Conservation (phyloP, 2,888 invertebrate species). For the Campopleginae sp. region DNA sequence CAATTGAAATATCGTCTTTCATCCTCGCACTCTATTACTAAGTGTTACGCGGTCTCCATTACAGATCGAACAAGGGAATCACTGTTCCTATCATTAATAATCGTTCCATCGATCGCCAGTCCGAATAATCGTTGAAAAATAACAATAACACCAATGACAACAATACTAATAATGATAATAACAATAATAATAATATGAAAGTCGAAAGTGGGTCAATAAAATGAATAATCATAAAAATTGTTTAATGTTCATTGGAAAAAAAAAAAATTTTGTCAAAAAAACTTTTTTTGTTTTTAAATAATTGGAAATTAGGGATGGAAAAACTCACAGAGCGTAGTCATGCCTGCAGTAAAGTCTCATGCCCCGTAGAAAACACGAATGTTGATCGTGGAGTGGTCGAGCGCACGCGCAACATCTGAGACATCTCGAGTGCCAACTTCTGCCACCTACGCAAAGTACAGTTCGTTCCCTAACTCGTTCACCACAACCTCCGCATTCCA, state of each 20-base stretch:
- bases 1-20: conserved; percentile 45
- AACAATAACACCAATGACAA: not conserved
- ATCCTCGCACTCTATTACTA: conserved; percentile 34
- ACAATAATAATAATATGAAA: not conserved
- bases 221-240: not conserved
- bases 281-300: not conserved
- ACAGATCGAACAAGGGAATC: conserved; percentile 49
- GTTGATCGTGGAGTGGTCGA: conserved; percentile 94
- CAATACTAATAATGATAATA: not conserved
- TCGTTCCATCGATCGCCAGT: conserved; percentile 8
- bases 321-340: conserved; percentile 96
- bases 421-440: conserved; percentile 96
- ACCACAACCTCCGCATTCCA: conserved; percentile 83
- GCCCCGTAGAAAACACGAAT: conserved; percentile 96
- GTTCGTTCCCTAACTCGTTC: conserved; percentile 81
- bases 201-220: conserved; percentile 11
- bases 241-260: not conserved
- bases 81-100: conserved; percentile 49
- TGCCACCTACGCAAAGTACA: conserved; percentile 90
- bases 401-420: conserved; percentile 97
- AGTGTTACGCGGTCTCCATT: conserved; percentile 40
- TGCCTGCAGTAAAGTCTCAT: conserved; percentile 97
- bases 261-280: not conserved
- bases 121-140: not conserved
- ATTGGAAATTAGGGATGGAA: conserved; percentile 78